Evolutionary conservation across 1,140 invertebrate genomes (phyloP), one percentile per base, ranked within the genome.

Genomic region (Eupeodes corollae): DNA sequence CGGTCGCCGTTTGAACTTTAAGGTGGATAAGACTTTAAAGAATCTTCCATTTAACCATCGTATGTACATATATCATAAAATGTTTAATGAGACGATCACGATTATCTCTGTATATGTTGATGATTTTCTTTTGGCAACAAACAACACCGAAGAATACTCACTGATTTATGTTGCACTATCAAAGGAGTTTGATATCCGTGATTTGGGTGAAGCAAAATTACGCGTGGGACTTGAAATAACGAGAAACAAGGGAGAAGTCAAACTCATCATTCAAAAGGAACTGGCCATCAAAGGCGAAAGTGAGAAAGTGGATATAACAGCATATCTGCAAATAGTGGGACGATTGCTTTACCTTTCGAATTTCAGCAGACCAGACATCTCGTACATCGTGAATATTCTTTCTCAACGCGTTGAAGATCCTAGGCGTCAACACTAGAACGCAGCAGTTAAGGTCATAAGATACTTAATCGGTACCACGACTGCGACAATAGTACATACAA

Each of bases 361-460:
- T 9, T 43, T 44, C 6, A 61, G 63, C 9, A 44, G 71, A 45
- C 70, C 68, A 37, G 71, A 74, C 53, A 62, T 73, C 16, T 38
- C 57, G 8, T 71, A 54, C 49, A 56, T 66, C 10, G 70, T 74
- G 0, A 60, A 47, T 46, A 21, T 50, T 14, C 44, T 61, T 5
- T 56, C 52, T 18, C 53, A 56, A 46, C 59, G 52, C 42, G 49
- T 55, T 6, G 51, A 55, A 18, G 50, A 54, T 34, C 60, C 46
- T 12, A 45, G 38, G 11, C 19, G 43, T 41, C n/a, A 39, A 3
- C 61, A 72, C 52, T 64, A 60, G 61, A 42, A 12, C 33, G 55
- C 54, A 34, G 63, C 58, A 5, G 66, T 70, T 50, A 50, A 54
- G 34, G 60, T 73, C 6, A 46, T 71, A 6, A 37, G 58, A 19